Evolutionary conservation across 2,113 vertebrate genomes (phyloP).

Genomic region (Mixornis gularis): DNA sequence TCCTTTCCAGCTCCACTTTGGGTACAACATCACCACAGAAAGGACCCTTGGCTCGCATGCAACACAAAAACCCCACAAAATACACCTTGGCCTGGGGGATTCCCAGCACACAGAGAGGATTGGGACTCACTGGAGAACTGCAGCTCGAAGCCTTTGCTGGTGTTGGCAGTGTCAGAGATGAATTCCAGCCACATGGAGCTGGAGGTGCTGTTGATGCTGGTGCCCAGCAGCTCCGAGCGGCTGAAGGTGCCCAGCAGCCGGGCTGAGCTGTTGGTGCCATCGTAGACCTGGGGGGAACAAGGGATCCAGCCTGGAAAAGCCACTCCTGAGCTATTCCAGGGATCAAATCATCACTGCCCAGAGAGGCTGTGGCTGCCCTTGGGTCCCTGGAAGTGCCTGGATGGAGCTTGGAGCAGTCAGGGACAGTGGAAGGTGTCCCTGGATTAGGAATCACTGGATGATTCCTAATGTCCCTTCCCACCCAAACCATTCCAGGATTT

Average conservation of each 20-base stretch:
- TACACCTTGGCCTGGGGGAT: rapidly evolving
- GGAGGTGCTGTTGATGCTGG: constrained; percentile 92
- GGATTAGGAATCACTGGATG: no score
- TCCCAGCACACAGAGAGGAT: rapidly evolving
- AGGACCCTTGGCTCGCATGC: rapidly evolving
- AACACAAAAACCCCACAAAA: rapidly evolving
- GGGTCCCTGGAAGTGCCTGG: neutral
- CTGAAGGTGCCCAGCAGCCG: constrained; percentile 88
- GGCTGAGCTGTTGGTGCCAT: constrained; percentile 88
- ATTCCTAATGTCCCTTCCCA: neutral
- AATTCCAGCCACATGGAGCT: constrained; percentile 97
- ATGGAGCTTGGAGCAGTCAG: rapidly evolving
- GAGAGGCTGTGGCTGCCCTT: neutral
- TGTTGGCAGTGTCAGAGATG: constrained; percentile 85
- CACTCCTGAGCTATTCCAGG: rapidly evolving
- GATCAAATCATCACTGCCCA: neutral
- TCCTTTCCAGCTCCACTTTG: neutral
- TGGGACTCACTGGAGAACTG: constrained; percentile 90
- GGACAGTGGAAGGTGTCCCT: neutral
- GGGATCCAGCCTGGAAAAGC: neutral
- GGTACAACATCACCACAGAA: rapidly evolving
- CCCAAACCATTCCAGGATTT: neutral
- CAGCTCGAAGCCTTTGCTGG: constrained; percentile 93
- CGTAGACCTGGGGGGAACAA: constrained; percentile 82
- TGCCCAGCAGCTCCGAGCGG: constrained; percentile 80